These are phyloP conservation scores for Megaleporinus macrocephalus DNA, from an alignment of 2,113 vertebrate genomes.

Conservation along the genomic window DNA sequence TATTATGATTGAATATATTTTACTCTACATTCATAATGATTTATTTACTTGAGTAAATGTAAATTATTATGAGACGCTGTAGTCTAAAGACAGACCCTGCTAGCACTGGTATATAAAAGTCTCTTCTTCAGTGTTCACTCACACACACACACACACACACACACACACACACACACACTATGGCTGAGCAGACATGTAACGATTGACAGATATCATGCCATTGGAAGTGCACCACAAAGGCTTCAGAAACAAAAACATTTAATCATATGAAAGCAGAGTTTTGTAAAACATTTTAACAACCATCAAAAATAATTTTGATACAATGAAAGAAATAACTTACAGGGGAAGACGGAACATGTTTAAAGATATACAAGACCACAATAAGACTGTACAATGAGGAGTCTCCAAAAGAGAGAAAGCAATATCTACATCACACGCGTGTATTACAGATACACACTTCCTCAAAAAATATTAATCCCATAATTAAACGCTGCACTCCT, in stretches of 20 bases:
- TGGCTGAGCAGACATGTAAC: too few relatives aligned
- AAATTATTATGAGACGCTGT: too few relatives aligned
- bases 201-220: too few relatives aligned
- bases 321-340: not conserved
- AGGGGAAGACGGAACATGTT: not conserved
- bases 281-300: slow-evolving; percentile 5
- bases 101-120: too few relatives aligned
- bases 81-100: too few relatives aligned
- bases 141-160: too few relatives aligned
- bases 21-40: too few relatives aligned
- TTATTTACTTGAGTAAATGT: too few relatives aligned
- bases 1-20: too few relatives aligned
- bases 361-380: not conserved
- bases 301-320: not conserved
- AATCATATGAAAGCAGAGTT: slow-evolving; percentile 28
- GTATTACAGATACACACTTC: slow-evolving; percentile 3
- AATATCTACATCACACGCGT: not conserved
- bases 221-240: not conserved
- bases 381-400: not conserved
- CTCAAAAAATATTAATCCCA: too few relatives aligned
- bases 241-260: slow-evolving; percentile 28
- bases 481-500: slow-evolving; percentile 1
- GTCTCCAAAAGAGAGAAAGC: not conserved
- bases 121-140: too few relatives aligned
- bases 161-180: too few relatives aligned